Evolutionary conservation across 2,113 vertebrate species (phyloP).

Genomic region (Sylvietta virens): DNA sequence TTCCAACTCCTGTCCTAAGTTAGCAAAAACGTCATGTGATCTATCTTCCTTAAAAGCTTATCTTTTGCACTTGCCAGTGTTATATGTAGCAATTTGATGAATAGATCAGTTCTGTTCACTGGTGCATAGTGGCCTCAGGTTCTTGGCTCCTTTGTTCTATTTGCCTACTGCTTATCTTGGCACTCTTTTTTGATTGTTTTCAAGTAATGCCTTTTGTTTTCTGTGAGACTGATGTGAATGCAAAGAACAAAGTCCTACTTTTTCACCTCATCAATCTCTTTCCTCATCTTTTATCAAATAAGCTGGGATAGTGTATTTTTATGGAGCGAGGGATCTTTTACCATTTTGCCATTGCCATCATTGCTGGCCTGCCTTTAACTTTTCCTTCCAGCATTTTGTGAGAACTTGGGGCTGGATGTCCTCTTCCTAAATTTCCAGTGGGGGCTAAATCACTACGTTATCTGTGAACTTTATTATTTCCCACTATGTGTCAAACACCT

Average conservation of each 20-base stretch:
- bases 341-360: background rate
- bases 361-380: background rate
- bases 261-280: background rate
- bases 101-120: background rate
- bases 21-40: background rate
- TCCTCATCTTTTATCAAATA: background rate
- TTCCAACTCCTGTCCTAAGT: background rate
- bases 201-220: background rate
- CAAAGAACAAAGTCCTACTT: background rate
- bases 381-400: background rate
- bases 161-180: slow-evolving; percentile 19
- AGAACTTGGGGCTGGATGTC: background rate
- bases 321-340: background rate
- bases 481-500: background rate
- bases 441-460: background rate
- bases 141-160: slow-evolving; percentile 27
- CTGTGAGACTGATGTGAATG: background rate
- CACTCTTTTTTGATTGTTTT: background rate
- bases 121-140: slow-evolving; percentile 27
- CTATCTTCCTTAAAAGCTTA: slow-evolving; percentile 26
- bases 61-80: background rate
- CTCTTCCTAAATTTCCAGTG: background rate
- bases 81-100: slow-evolving; percentile 9
- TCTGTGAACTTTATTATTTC: background rate
- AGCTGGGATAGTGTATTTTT: background rate